A percentile compares a stretch with the other conserved stretches of the same genome.
Conservation (phyloP, 1,140 invertebrate genomes). For the Holcopasites calliopsidis region DNA sequence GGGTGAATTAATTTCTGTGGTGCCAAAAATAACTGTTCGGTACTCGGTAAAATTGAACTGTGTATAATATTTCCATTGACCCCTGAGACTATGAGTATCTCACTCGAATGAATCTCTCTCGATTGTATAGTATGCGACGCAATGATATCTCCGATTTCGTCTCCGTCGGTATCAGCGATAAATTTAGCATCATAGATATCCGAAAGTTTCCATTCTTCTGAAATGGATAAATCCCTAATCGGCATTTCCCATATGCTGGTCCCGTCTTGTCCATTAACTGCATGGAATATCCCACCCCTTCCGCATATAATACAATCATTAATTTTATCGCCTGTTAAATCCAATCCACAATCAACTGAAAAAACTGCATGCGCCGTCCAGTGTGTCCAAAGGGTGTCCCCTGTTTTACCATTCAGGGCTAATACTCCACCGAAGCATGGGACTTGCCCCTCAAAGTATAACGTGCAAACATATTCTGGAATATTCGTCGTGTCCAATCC, state of each 20-base stretch:
- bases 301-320: slow-evolving; percentile 89
- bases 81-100: slow-evolving; percentile 87
- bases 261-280: slow-evolving; percentile 86
- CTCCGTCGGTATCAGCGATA: slow-evolving; percentile 86
- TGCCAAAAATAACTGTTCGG: slow-evolving; percentile 87
- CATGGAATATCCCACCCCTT: slow-evolving; percentile 86
- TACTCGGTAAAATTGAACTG: slow-evolving; percentile 83
- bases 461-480: slow-evolving; percentile 81
- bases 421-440: slow-evolving; percentile 89
- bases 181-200: slow-evolving; percentile 86
- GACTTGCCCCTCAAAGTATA: slow-evolving; percentile 83
- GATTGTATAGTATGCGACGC: slow-evolving; percentile 84
- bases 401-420: slow-evolving; percentile 87
- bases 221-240: slow-evolving; percentile 63
- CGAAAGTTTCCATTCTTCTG: slow-evolving; percentile 74
- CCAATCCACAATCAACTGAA: slow-evolving; percentile 86
- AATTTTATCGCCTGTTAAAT: slow-evolving; percentile 86
- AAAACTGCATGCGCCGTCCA: slow-evolving; percentile 88
- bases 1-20: slow-evolving; percentile 82
- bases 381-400: slow-evolving; percentile 87
- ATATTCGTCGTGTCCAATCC: slow-evolving; percentile 70
- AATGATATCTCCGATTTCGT: slow-evolving; percentile 86
- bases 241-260: slow-evolving; percentile 84
- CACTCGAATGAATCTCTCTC: slow-evolving; percentile 78
- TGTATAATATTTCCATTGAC: slow-evolving; percentile 84